phyloP scores from a whole-genome alignment of 2,113 vertebrate species.

The Vicugna pacos region DNA sequence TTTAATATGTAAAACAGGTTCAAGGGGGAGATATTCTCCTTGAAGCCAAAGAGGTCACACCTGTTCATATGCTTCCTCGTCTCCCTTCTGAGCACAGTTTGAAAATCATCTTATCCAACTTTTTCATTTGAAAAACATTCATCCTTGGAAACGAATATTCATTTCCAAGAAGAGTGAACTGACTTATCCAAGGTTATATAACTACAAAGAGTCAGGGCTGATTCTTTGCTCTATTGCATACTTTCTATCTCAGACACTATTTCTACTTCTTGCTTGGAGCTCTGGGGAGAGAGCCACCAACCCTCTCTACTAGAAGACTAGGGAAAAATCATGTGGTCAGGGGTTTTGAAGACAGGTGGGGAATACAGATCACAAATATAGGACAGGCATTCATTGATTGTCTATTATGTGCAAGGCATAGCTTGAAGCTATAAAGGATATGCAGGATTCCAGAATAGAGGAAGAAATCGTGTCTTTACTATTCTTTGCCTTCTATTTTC shows the following conservation, averaged over 20 bases:
- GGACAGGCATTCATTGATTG: neutral
- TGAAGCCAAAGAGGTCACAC: neutral
- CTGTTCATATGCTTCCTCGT: neutral
- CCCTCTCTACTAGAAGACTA: neutral
- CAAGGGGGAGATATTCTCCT: neutral
- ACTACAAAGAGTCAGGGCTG: neutral
- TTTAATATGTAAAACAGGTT: neutral
- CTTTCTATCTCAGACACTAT: neutral
- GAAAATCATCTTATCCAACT: constrained; percentile 12
- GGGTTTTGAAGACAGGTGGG: neutral
- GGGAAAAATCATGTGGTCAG: neutral
- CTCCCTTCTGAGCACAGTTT: neutral
- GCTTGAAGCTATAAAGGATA: neutral
- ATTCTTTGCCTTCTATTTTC: constrained; percentile 1
- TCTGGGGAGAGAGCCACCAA: neutral
- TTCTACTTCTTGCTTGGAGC: neutral
- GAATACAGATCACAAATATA: neutral
- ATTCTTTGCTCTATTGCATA: neutral
- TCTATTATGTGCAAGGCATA: neutral
- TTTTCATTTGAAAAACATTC: neutral
- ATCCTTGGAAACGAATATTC: neutral
- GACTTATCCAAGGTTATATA: neutral
- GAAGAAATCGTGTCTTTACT: neutral
- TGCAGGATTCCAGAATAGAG: neutral
- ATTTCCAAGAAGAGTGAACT: neutral